phyloP scores from a whole-genome alignment of 2,888 invertebrate species.

The Cetonia aurata region DNA sequence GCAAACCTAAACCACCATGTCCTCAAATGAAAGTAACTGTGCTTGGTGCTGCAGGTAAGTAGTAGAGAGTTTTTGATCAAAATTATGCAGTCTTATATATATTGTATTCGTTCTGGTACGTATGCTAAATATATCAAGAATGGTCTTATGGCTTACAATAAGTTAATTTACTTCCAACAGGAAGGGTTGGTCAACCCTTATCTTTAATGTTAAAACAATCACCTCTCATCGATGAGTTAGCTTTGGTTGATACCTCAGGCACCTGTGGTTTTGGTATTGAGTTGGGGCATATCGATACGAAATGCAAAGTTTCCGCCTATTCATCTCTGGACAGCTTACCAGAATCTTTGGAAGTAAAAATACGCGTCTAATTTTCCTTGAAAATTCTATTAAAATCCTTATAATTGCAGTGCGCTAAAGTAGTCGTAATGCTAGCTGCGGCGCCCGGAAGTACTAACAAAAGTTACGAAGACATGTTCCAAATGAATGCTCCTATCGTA shows the following conservation, averaged over 20 bases:
- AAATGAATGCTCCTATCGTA: conserved; percentile 59
- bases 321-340: conserved; percentile 57
- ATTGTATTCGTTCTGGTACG: too few relatives aligned
- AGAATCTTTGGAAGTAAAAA: conserved; percentile 26
- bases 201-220: conserved; percentile 72
- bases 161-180: conserved; percentile 49
- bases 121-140: too few relatives aligned
- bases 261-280: conserved; percentile 64
- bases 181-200: conserved; percentile 70
- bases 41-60: conserved; percentile 44
- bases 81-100: too few relatives aligned
- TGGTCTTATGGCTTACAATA: too few relatives aligned
- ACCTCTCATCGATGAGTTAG: conserved; percentile 70
- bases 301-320: conserved; percentile 63
- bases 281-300: conserved; percentile 67
- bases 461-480: conserved; percentile 57
- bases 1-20: too few relatives aligned
- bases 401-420: conserved; percentile 56
- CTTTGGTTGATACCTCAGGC: conserved; percentile 69
- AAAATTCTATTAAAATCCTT: conserved; percentile 12
- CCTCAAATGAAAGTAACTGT: conserved; percentile 45
- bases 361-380: too few relatives aligned
- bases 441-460: conserved; percentile 51
- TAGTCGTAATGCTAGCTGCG: conserved; percentile 60
- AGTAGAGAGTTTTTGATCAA: too few relatives aligned